Conservation (phyloP, 2,888 invertebrate genomes). For the Leptarthrus brevirostris region DNA sequence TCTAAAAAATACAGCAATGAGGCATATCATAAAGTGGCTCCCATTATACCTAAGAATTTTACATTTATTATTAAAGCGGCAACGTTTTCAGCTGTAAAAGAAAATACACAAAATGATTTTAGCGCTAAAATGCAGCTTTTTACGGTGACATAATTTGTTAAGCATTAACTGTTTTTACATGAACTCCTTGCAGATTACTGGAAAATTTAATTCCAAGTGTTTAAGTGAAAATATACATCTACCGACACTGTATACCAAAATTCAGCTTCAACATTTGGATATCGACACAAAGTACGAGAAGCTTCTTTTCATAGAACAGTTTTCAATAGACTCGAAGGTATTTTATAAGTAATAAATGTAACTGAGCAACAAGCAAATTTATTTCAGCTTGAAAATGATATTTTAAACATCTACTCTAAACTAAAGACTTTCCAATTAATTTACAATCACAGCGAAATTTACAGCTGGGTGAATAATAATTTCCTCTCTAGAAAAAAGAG, state of each 20-base stretch:
- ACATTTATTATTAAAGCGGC: constrained; percentile 80
- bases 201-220: constrained; percentile 70
- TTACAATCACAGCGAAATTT: constrained; percentile 75
- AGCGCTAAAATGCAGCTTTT: constrained; percentile 76
- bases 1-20: constrained; percentile 64
- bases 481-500: constrained; percentile 67
- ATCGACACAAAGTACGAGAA: constrained; percentile 73
- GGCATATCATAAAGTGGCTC: constrained; percentile 75
- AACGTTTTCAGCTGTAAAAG: constrained; percentile 75
- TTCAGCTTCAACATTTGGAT: constrained; percentile 74
- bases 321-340: constrained; percentile 76
- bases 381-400: constrained; percentile 69
- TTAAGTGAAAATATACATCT: constrained; percentile 65
- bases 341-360: not conserved
- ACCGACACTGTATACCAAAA: constrained; percentile 73
- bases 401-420: constrained; percentile 75
- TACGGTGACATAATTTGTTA: constrained; percentile 65
- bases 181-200: constrained; percentile 68
- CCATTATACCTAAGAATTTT: constrained; percentile 86
- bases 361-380: no score
- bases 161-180: not conserved
- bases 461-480: constrained; percentile 71
- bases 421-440: constrained; percentile 77
- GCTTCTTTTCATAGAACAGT: constrained; percentile 70
- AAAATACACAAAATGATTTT: constrained; percentile 77